Percentiles rank a stretch among this genome's conserved stretches.
phyloP scores from a whole-genome alignment of 2,797 vertebrate species.

The Coccyzus lansbergi region DNA sequence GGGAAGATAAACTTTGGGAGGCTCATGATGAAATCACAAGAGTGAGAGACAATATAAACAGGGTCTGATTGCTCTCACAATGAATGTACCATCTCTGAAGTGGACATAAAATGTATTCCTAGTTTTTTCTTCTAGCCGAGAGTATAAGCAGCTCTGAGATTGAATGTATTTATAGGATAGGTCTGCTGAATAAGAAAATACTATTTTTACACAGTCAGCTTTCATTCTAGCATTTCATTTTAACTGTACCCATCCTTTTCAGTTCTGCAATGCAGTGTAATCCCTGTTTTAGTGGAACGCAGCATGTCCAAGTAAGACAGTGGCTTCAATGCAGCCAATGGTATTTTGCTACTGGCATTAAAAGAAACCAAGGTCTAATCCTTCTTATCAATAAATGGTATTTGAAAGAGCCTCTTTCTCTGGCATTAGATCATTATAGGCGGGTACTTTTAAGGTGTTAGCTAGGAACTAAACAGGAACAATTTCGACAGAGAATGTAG shows the following conservation, averaged over 20 bases:
- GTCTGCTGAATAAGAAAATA: constrained; percentile 30
- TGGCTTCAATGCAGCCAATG: constrained; percentile 13
- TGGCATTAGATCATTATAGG: neutral
- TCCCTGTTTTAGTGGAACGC: constrained; percentile 25
- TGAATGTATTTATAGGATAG: neutral
- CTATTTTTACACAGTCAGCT: constrained; percentile 16
- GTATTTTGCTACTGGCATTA: neutral
- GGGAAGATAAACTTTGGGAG: neutral
- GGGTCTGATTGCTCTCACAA: neutral
- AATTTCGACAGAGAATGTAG: neutral
- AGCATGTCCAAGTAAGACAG: neutral
- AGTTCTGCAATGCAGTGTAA: constrained; percentile 48
- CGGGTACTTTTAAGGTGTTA: neutral
- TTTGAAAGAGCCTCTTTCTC: neutral
- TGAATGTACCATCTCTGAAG: neutral
- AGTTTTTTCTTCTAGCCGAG: neutral
- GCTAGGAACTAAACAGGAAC: neutral
- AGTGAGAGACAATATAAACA: neutral
- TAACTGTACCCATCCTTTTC: constrained; percentile 16
- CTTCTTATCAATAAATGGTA: neutral
- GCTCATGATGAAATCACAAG: neutral
- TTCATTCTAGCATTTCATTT: constrained; percentile 3
- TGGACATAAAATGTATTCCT: neutral
- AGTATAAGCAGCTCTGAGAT: neutral
- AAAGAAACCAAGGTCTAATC: neutral